phyloP scores from a whole-genome alignment of 2,888 invertebrate species.

The Acleris cristana region DNA sequence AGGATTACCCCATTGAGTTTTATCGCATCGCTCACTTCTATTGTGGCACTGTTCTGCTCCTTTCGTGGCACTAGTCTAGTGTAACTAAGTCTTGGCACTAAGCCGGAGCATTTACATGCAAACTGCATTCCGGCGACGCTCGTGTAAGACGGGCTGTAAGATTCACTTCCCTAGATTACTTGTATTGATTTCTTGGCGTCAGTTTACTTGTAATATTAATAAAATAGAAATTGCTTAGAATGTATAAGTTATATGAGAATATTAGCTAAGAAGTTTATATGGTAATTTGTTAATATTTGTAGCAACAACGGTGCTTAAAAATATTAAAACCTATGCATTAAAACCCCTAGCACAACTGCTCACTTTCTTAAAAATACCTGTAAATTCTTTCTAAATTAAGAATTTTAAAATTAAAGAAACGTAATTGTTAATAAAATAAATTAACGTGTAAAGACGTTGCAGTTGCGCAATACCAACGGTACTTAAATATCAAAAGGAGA shows the following conservation, averaged over 20 bases:
- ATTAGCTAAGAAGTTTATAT: too few species aligned
- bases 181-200: slow-evolving; percentile 22
- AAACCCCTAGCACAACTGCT: too few species aligned
- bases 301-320: neutral
- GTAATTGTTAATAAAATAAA: too few species aligned
- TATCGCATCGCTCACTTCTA: slow-evolving; percentile 16
- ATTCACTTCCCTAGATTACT: slow-evolving; percentile 27
- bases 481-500: too few species aligned
- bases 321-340: too few species aligned
- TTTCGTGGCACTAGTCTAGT: slow-evolving; percentile 28
- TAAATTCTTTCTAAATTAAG: too few species aligned
- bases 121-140: slow-evolving; percentile 47
- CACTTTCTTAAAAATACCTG: too few species aligned
- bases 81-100: slow-evolving; percentile 36
- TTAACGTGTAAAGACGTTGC: too few species aligned
- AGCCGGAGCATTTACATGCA: slow-evolving; percentile 57
- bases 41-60: slow-evolving; percentile 26
- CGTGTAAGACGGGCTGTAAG: slow-evolving; percentile 44
- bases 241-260: too few species aligned
- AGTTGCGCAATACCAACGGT: too few species aligned
- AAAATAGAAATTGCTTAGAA: too few species aligned
- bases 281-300: neutral
- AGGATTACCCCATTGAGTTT: slow-evolving; percentile 28
- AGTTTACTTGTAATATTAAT: neutral
- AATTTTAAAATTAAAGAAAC: too few species aligned